These are phyloP conservation scores for Diloba caeruleocephala DNA, from an alignment of 2,888 invertebrate genomes.

Conservation along the genomic window DNA sequence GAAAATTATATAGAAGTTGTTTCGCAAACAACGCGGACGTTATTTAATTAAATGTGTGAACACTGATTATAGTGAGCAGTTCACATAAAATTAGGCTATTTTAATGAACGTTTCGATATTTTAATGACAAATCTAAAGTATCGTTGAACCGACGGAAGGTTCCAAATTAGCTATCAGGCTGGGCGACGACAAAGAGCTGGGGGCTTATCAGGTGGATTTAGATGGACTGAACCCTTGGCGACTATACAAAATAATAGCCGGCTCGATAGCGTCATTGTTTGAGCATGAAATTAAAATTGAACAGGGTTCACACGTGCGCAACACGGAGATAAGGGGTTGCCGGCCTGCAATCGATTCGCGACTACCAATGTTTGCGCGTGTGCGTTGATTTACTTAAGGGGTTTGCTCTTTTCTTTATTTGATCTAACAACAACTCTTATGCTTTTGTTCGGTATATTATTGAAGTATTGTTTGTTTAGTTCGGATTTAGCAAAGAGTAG, in stretches of 20 bases:
- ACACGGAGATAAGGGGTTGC: slow-evolving; percentile 84
- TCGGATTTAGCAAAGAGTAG: slow-evolving; percentile 56
- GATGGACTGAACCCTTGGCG: slow-evolving; percentile 86
- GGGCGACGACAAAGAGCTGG: slow-evolving; percentile 83
- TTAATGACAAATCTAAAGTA: slow-evolving; percentile 78
- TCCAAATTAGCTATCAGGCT: slow-evolving; percentile 83
- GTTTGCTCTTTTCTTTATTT: slow-evolving; percentile 85
- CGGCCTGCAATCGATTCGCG: slow-evolving; percentile 78
- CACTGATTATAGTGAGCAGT: slow-evolving; percentile 66
- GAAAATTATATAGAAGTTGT: slow-evolving; percentile 71
- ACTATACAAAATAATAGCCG: slow-evolving; percentile 87
- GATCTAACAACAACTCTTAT: slow-evolving; percentile 71
- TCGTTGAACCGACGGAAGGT: slow-evolving; percentile 54
- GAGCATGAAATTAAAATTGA: slow-evolving; percentile 90
- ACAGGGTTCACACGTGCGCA: slow-evolving; percentile 88
- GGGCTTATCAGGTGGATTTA: slow-evolving; percentile 86
- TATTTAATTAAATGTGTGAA: slow-evolving; percentile 77
- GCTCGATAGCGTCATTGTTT: slow-evolving; percentile 88
- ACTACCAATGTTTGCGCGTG: slow-evolving; percentile 74
- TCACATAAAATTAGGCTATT: slow-evolving; percentile 68
- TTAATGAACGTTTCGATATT: slow-evolving; percentile 67
- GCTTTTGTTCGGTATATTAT: slow-evolving; percentile 66
- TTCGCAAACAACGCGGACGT: slow-evolving; percentile 59
- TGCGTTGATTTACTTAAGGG: slow-evolving; percentile 81
- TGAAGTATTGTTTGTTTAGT: slow-evolving; percentile 63